phyloP scores from a whole-genome alignment of 2,888 invertebrate genomes.

The Proisotoma minuta region DNA sequence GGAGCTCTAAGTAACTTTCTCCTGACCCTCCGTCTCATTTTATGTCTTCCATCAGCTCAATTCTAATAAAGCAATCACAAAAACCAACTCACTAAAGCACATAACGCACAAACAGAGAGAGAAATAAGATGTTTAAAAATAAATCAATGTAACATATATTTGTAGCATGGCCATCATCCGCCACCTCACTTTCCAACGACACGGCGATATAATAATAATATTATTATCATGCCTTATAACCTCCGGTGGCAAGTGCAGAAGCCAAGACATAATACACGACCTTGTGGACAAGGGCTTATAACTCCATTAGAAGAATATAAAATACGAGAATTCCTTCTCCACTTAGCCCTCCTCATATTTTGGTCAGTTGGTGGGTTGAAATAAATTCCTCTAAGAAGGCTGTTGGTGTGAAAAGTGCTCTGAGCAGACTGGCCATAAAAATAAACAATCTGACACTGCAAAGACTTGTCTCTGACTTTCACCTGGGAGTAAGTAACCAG shows the following conservation, averaged over 20 bases:
- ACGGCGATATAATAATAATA: neutral
- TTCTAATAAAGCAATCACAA: neutral
- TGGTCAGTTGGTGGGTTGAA: conserved; percentile 31
- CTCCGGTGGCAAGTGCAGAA: neutral
- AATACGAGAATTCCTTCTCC: conserved; percentile 32
- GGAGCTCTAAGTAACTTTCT: conserved; percentile 32
- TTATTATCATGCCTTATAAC: neutral
- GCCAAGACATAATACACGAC: neutral
- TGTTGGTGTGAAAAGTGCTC: conserved; percentile 27
- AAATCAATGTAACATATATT: conserved; percentile 43
- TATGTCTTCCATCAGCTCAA: conserved; percentile 1
- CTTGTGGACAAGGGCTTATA: conserved; percentile 44
- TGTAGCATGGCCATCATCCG: conserved; percentile 10
- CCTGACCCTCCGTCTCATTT: conserved; percentile 1
- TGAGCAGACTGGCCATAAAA: conserved; percentile 36
- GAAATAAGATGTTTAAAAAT: conserved; percentile 31
- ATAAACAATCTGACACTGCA: conserved; percentile 41
- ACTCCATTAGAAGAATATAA: conserved; percentile 48
- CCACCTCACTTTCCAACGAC: conserved; percentile 2
- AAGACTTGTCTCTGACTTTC: too few species aligned
- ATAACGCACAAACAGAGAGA: neutral
- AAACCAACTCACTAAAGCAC: neutral
- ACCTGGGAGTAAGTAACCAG: neutral
- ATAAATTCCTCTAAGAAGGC: conserved; percentile 32
- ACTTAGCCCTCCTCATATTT: conserved; percentile 9